Percentiles rank a stretch among this genome's conserved stretches.
Conservation (phyloP, 2,113 vertebrate genomes). For the Neolamprologus modestus region DNA sequence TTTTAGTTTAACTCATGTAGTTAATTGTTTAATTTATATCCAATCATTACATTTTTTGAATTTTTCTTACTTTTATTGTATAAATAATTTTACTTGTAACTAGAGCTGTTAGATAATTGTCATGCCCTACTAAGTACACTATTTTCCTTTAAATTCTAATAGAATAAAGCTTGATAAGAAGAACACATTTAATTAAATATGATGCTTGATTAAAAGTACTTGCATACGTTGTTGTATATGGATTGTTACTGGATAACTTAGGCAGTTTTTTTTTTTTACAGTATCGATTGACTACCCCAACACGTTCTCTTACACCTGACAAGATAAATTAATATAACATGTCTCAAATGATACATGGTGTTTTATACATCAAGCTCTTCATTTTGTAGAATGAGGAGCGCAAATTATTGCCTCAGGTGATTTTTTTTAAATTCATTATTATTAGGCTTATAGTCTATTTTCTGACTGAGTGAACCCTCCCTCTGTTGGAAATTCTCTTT, state of each 20-base stretch:
- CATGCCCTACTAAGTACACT: accelerated
- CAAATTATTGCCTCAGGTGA: background rate
- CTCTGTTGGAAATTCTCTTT: background rate
- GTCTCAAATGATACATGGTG: background rate
- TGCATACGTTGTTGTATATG: background rate
- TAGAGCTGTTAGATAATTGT: background rate
- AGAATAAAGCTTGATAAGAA: background rate
- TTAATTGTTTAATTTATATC: background rate
- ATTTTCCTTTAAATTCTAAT: background rate
- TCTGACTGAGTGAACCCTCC: background rate
- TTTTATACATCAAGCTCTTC: background rate
- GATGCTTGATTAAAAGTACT: background rate
- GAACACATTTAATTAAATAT: background rate
- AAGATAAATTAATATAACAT: background rate
- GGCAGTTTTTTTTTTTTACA: background rate
- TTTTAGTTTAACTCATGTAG: background rate
- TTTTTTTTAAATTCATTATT: accelerated
- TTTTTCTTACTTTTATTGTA: background rate
- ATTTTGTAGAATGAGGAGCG: background rate
- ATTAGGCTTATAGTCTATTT: background rate
- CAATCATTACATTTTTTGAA: background rate
- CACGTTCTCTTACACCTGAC: background rate
- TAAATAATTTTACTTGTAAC: background rate
- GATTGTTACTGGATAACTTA: background rate
- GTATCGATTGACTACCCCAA: background rate